Evolutionary conservation across 2,113 vertebrate species (phyloP).

Genomic region (Colius striatus): DNA sequence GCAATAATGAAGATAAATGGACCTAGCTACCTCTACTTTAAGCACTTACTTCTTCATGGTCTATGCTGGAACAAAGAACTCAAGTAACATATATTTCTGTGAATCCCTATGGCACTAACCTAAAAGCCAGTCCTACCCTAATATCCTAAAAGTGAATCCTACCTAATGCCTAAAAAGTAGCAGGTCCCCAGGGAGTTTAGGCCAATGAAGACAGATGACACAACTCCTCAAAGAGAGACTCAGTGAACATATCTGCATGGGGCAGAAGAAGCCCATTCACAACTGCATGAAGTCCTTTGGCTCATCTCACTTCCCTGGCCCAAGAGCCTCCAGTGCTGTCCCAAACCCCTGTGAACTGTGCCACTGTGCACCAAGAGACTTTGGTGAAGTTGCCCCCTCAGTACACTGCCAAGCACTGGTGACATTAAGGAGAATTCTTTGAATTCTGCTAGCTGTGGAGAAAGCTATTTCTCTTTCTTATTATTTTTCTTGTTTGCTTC

Average conservation of each 20-base stretch:
- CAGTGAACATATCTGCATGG: neutral
- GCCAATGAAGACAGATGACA: neutral
- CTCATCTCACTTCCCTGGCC: neutral
- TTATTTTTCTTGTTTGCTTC: too few relatives aligned
- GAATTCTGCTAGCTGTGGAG: too few relatives aligned
- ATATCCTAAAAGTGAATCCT: neutral
- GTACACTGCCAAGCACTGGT: neutral
- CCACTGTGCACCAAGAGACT: neutral
- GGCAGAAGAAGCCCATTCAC: neutral
- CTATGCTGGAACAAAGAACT: neutral
- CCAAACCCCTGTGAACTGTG: too few relatives aligned
- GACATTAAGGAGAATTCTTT: neutral
- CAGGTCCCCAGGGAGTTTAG: neutral
- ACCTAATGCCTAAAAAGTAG: neutral
- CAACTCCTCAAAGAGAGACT: neutral
- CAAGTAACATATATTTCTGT: neutral
- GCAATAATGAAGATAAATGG: slow-evolving; percentile 54
- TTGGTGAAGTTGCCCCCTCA: neutral
- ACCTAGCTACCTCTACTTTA: neutral
- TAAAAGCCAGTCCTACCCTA: neutral
- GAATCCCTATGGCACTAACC: neutral
- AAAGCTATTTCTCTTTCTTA: too few relatives aligned
- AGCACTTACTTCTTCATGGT: neutral
- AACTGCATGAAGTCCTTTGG: neutral
- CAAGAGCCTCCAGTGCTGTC: neutral